Evolutionary conservation across 2,113 vertebrate species (phyloP), one percentile per base, ranked within the genome.

Genomic region (Phyllostomus discolor): DNA sequence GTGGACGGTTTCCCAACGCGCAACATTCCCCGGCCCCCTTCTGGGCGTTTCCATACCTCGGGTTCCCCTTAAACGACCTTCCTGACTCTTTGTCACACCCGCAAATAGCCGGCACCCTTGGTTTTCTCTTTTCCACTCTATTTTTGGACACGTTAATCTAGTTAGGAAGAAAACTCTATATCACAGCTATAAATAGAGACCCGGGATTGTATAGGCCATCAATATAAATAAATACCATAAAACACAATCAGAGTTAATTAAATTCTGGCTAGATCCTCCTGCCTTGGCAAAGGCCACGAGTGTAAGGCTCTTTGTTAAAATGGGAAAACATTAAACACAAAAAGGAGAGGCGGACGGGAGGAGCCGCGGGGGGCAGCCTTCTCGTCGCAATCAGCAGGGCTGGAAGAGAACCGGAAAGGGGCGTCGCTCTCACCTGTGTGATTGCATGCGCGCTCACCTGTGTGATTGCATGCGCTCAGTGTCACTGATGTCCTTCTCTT

Each of bases 171-270:
- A 64, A 83, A 66, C 91, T 52, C 81, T 50, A 2, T 75, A 87
- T 88, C 91, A 14, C 10, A 17, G 82, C 91, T 86, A 50, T 89
- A 91, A 97, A 89, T 93, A 91, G 96, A 82, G 94, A 76, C 83
- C 35, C 12, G 4, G 92, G 72, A 88, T 96, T 73, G 70, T 62
- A 59, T 72, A 66, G 31, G 94, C 81, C 90, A 75, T 95, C 90
- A 41, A 26, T 78, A 64, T 92, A 89, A 95, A 95, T 95, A 96
- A 96, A 85, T 78, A 92, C 94, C 90, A n/a, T 26, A 46, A 24
- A 43, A 66, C 67, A 19, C 70, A 94, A 90, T 89, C 88, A 22
- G 81, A 94, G 92, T 79, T 96, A 96, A 97, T 97, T 94, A 96
- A 90, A 95, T 95, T 87, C 96, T 94, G 97, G 95, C 35, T 67